phyloP scores from a whole-genome alignment of 2,797 vertebrate genomes.

The Pampus argenteus region DNA sequence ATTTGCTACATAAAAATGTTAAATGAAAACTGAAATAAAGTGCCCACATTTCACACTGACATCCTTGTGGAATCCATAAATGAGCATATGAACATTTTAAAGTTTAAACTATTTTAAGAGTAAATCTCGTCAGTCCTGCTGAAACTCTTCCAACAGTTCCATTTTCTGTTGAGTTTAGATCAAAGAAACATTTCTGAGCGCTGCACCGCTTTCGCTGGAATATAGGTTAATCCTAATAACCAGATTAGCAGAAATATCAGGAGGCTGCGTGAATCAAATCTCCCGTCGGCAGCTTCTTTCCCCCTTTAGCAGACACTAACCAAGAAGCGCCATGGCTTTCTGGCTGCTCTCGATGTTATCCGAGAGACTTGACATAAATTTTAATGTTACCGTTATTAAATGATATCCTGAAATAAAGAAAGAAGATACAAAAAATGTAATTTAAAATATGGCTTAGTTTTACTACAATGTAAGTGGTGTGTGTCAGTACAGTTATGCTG shows the following conservation, averaged over 20 bases:
- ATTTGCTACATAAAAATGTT: constrained; percentile 83
- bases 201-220: constrained; percentile 11
- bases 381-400: constrained; percentile 5
- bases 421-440: constrained; percentile 35
- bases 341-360: constrained; percentile 30
- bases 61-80: constrained; percentile 24
- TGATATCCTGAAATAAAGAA: constrained; percentile 21
- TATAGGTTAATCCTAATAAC: constrained; percentile 56
- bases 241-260: constrained; percentile 36
- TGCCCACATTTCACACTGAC: constrained; percentile 78
- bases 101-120: constrained; percentile 19
- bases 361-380: constrained; percentile 20
- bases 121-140: constrained; percentile 22
- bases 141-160: constrained; percentile 6
- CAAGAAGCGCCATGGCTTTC: constrained; percentile 2
- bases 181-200: constrained; percentile 19
- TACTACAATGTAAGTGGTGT: constrained; percentile 44
- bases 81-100: background rate
- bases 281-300: constrained; percentile 13
- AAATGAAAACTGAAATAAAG: constrained; percentile 77
- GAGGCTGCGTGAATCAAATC: constrained; percentile 21
- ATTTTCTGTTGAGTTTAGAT: constrained; percentile 29
- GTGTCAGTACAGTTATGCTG: constrained; percentile 37
- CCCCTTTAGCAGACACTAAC: constrained; percentile 19
- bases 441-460: constrained; percentile 37